Percentiles rank a stretch among this genome's conserved stretches.
These are phyloP conservation scores for Todiramphus saurophagus DNA, from an alignment of 2,113 vertebrate species.

Conservation along the genomic window DNA sequence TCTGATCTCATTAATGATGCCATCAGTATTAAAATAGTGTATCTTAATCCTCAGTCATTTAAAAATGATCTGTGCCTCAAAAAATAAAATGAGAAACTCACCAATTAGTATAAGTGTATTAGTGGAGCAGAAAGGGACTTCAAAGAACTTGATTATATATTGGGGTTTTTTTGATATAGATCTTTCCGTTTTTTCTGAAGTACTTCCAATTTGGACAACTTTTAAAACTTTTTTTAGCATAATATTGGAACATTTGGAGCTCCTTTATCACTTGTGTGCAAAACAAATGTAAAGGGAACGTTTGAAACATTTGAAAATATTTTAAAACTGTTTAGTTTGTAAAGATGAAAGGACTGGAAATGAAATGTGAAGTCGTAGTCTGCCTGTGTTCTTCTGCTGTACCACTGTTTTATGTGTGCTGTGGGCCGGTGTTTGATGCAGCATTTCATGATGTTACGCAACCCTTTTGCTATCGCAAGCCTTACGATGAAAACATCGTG, in stretches of 20 bases:
- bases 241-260: not conserved
- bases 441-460: not conserved
- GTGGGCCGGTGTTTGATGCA: not conserved
- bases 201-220: not conserved
- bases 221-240: not conserved
- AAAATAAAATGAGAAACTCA: constrained; percentile 33
- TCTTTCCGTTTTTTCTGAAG: not conserved
- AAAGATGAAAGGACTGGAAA: not conserved
- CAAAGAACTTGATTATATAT: constrained; percentile 17
- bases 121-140: constrained; percentile 23
- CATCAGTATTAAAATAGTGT: constrained; percentile 8
- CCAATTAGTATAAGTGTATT: constrained; percentile 27
- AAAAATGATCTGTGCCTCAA: not conserved
- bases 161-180: not conserved
- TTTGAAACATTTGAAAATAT: not conserved
- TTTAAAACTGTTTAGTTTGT: not conserved
- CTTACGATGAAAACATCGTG: not conserved
- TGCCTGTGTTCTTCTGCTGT: not conserved
- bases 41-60: constrained; percentile 3
- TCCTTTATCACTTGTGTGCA: not conserved
- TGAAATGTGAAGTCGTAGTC: not conserved
- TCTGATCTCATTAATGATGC: not conserved
- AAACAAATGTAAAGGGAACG: not conserved
- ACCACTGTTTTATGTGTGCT: not conserved
- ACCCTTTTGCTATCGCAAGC: not conserved